phyloP scores from a whole-genome alignment of 1,140 invertebrate genomes.

The Cyphomyrmex costatus region DNA sequence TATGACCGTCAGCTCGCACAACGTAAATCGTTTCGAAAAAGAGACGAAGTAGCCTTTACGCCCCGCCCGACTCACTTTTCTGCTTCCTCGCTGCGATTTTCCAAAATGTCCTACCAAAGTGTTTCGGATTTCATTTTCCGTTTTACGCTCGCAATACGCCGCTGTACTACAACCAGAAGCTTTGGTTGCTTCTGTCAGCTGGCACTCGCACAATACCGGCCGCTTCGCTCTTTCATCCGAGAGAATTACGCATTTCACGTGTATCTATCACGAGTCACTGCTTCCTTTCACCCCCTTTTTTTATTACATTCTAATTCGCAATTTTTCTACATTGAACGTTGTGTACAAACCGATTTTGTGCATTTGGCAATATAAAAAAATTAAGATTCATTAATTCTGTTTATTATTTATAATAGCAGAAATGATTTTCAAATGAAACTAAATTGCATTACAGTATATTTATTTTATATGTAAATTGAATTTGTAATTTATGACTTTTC shows the following conservation, averaged over 20 bases:
- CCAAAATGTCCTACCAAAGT: constrained; percentile 47
- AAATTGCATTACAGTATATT: background rate
- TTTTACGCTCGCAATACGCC: constrained; percentile 65
- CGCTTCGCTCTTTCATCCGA: constrained; percentile 69
- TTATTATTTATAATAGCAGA: background rate
- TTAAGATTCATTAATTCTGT: constrained; percentile 13
- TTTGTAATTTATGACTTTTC: background rate
- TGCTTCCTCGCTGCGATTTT: constrained; percentile 10
- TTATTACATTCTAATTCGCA: constrained; percentile 43
- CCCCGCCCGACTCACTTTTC: constrained; percentile 38
- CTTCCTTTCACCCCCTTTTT: constrained; percentile 55
- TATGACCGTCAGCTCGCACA: constrained; percentile 18
- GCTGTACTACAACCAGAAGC: constrained; percentile 66
- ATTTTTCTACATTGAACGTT: background rate
- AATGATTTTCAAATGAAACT: constrained; percentile 5
- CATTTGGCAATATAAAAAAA: background rate
- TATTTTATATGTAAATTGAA: background rate
- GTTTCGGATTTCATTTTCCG: constrained; percentile 70
- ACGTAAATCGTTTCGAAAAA: constrained; percentile 32
- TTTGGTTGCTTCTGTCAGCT: constrained; percentile 74
- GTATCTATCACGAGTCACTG: constrained; percentile 63
- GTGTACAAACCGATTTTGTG: background rate
- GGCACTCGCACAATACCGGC: constrained; percentile 69
- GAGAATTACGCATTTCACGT: constrained; percentile 71
- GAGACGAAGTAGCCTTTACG: constrained; percentile 47